These are phyloP conservation scores for Heteromurus nitidus DNA, from an alignment of 2,888 invertebrate genomes.

Conservation along the genomic window DNA sequence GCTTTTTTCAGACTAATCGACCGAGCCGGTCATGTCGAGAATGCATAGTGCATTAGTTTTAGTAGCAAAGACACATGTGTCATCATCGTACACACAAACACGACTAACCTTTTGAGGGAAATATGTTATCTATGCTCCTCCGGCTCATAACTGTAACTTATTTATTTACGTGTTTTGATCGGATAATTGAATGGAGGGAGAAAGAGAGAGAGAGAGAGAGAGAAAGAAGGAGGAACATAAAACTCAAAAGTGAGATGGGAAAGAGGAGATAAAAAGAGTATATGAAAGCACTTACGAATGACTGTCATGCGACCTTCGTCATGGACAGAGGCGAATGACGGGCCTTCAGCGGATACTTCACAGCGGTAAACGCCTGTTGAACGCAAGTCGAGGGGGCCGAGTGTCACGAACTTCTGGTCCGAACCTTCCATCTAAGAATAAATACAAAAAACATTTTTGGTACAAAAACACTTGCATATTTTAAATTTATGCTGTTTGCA, in stretches of 20 bases:
- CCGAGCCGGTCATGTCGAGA: too few relatives aligned
- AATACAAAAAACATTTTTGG: constrained; percentile 8
- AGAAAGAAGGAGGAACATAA: constrained; percentile 8
- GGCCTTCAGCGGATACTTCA: constrained; percentile 83
- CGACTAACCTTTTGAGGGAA: too few relatives aligned
- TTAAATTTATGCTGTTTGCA: background rate
- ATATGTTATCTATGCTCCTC: too few relatives aligned
- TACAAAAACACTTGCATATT: constrained; percentile 5
- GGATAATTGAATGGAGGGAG: constrained; percentile 30
- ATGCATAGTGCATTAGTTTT: too few relatives aligned
- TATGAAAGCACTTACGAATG: constrained; percentile 82
- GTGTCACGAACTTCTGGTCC: constrained; percentile 69
- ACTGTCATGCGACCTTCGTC: constrained; percentile 87
- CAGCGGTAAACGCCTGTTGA: constrained; percentile 72
- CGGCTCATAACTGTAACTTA: too few relatives aligned
- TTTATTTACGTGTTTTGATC: constrained; percentile 21
- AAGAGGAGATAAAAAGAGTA: background rate
- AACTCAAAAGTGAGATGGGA: constrained; percentile 2
- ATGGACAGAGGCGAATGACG: constrained; percentile 85
- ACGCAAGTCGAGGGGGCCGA: constrained; percentile 66
- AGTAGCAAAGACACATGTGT: too few relatives aligned
- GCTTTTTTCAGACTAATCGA: background rate
- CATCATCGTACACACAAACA: too few relatives aligned
- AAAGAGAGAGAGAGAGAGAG: constrained; percentile 5
- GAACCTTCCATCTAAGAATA: constrained; percentile 70